phyloP scores from a whole-genome alignment of 2,888 invertebrate genomes.

The Holacanthella duospinosa region DNA sequence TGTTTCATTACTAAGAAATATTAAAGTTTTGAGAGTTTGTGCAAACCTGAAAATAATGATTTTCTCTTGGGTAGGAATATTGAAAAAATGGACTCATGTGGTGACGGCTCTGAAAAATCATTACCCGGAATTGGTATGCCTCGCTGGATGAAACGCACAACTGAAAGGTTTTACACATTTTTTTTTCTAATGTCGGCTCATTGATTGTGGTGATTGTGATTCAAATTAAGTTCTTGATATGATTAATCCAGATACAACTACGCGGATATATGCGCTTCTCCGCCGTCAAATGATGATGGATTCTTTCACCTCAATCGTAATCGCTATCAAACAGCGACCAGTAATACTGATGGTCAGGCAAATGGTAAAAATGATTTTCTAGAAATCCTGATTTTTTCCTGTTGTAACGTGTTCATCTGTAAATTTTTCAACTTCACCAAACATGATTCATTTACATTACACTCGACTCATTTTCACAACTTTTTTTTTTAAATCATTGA shows the following conservation, averaged over 20 bases:
- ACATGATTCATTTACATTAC: too few relatives aligned
- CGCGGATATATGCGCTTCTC: conserved; percentile 45
- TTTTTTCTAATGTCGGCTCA: neutral
- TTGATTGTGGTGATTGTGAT: neutral
- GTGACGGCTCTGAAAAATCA: neutral
- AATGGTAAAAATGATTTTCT: neutral
- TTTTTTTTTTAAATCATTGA: neutral
- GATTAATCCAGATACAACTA: conserved; percentile 29
- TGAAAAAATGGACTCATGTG: neutral
- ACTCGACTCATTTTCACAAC: too few relatives aligned
- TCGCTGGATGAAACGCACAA: conserved; percentile 32
- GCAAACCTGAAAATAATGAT: too few relatives aligned
- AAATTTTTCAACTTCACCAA: neutral
- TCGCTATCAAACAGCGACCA: neutral
- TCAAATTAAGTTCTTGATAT: neutral
- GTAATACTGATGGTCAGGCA: neutral
- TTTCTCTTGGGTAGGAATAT: neutral
- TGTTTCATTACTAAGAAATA: too few relatives aligned
- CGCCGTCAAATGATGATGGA: conserved; percentile 62
- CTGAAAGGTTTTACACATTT: conserved; percentile 24
- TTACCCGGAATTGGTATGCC: conserved; percentile 26
- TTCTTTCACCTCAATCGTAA: conserved; percentile 51
- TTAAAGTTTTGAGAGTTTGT: too few relatives aligned
- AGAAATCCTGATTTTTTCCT: too few relatives aligned
- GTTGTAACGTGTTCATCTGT: neutral